Conservation (phyloP, 1,140 invertebrate genomes). For the Caenorhabditis briggsae region DNA sequence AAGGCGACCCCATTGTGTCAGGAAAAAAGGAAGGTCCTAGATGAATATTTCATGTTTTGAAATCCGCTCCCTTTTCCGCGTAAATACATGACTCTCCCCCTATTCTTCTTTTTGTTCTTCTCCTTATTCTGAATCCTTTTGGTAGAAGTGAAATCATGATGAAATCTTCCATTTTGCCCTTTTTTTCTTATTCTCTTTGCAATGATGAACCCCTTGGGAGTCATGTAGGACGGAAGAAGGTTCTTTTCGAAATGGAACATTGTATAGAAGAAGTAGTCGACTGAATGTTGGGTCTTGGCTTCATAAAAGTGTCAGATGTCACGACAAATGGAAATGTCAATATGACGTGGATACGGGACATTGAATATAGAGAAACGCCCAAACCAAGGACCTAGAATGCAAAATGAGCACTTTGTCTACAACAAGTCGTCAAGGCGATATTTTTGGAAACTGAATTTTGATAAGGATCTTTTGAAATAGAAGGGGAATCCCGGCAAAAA, state of each 20-base stretch:
- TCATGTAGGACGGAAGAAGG: background rate
- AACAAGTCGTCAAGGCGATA: background rate
- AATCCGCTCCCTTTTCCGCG: constrained; percentile 54
- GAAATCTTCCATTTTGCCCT: constrained; percentile 5
- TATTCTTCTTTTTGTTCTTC: background rate
- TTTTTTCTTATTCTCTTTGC: constrained; percentile 10
- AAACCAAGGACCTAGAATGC: too few species aligned
- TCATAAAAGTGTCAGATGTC: constrained; percentile 43
- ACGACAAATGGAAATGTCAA: constrained; percentile 50
- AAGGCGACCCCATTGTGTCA: constrained; percentile 55
- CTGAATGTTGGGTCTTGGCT: background rate
- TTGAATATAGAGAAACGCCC: background rate
- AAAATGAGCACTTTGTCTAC: background rate
- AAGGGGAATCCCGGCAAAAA: too few species aligned
- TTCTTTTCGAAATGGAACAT: constrained; percentile 35
- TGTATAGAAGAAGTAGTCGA: background rate
- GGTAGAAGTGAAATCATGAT: constrained; percentile 52
- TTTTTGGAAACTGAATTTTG: background rate
- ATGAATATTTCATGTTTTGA: constrained; percentile 56
- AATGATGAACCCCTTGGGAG: constrained; percentile 50
- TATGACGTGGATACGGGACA: background rate
- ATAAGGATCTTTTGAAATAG: background rate
- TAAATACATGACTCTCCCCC: constrained; percentile 43
- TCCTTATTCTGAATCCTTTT: constrained; percentile 2
- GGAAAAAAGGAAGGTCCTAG: constrained; percentile 48